These are phyloP conservation scores for Tholera decimalis DNA, from an alignment of 2,888 invertebrate species.

Conservation along the genomic window DNA sequence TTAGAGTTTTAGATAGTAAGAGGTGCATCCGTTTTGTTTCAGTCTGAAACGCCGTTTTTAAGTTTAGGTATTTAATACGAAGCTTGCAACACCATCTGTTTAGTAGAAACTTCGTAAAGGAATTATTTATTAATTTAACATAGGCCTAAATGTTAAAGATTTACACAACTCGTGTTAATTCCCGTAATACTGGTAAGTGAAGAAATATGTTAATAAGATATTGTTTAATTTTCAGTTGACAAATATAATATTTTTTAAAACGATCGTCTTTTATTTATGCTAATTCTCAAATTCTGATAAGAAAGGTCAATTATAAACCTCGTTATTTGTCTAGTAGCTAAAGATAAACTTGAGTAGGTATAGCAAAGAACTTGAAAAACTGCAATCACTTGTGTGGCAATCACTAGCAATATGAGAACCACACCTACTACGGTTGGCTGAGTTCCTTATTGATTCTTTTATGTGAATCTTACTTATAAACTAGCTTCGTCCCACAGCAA, in stretches of 20 bases:
- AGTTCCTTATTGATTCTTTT: too few species aligned
- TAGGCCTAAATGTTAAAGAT: constrained; percentile 84
- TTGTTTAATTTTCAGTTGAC: constrained; percentile 91
- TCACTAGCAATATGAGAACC: too few species aligned
- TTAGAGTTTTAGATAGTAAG: constrained; percentile 84
- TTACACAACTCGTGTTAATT: constrained; percentile 84
- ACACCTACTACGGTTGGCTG: too few species aligned
- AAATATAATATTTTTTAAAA: constrained; percentile 89
- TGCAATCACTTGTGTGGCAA: too few species aligned
- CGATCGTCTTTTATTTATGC: constrained; percentile 61
- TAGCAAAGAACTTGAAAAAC: too few species aligned
- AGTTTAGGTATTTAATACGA: constrained; percentile 70
- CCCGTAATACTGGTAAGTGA: constrained; percentile 84
- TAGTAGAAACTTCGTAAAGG: constrained; percentile 59
- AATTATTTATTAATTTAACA: constrained; percentile 77
- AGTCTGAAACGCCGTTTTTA: constrained; percentile 73
- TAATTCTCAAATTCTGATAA: not conserved
- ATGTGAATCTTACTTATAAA: too few species aligned
- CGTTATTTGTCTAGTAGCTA: too few species aligned
- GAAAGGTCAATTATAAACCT: not conserved
- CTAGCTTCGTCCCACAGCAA: too few species aligned
- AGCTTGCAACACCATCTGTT: constrained; percentile 66
- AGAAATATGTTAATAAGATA: constrained; percentile 81
- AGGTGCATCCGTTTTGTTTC: constrained; percentile 84
- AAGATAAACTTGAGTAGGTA: too few species aligned